These are phyloP conservation scores for Scaptomyza graminum DNA, from an alignment of 1,140 invertebrate species.

Conservation along the genomic window DNA sequence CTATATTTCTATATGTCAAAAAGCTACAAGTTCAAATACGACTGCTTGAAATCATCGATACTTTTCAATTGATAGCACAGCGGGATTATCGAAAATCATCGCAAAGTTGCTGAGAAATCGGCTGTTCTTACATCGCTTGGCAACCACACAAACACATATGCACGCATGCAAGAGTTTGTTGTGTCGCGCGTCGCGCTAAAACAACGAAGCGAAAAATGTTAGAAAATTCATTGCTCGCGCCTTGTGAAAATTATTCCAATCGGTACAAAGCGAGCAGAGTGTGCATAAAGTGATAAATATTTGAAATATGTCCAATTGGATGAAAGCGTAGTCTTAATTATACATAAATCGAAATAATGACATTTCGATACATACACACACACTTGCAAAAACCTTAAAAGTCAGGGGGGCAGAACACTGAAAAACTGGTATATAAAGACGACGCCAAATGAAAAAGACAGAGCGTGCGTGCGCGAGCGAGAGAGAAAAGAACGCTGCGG, in stretches of 20 bases:
- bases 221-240: conserved; percentile 42
- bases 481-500: conserved; percentile 37
- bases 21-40: too few species aligned
- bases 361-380: conserved; percentile 77
- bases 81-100: not conserved
- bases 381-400: conserved; percentile 25
- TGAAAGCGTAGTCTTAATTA: conserved; percentile 25
- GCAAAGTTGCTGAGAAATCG: not conserved
- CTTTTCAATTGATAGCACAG: conserved; percentile 5
- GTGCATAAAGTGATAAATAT: conserved; percentile 24
- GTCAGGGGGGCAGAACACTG: conserved; percentile 49
- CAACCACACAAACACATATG: conserved; percentile 35
- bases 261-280: conserved; percentile 8
- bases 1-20: too few species aligned
- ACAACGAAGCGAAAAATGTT: conserved; percentile 40
- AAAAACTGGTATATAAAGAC: conserved; percentile 82
- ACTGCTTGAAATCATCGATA: not conserved
- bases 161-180: conserved; percentile 59
- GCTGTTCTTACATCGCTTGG: conserved; percentile 27
- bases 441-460: conserved; percentile 72
- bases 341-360: conserved; percentile 45
- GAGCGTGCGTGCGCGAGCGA: conserved; percentile 47
- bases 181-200: conserved; percentile 62
- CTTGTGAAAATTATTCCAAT: conserved; percentile 39
- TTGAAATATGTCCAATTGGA: conserved; percentile 38